These are phyloP conservation scores for Babyrousa celebensis DNA, from an alignment of 2,797 vertebrate species.

Conservation along the genomic window DNA sequence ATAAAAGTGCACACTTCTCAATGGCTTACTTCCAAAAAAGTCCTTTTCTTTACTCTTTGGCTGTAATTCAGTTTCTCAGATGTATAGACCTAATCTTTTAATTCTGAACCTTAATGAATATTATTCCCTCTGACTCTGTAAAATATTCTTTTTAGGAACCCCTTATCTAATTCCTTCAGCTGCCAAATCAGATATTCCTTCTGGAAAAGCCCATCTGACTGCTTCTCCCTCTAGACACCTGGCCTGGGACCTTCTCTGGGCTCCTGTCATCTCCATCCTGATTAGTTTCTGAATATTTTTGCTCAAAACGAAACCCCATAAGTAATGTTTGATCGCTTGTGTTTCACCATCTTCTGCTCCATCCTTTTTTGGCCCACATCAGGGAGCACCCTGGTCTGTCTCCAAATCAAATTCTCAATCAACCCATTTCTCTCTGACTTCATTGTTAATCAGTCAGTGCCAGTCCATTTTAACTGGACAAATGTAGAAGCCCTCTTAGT, in stretches of 20 bases:
- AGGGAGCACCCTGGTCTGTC: not conserved
- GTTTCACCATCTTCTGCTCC: not conserved
- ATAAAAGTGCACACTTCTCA: not conserved
- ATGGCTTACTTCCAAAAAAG: not conserved
- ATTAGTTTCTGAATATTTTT: not conserved
- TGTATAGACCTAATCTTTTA: not conserved
- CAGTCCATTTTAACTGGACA: not conserved
- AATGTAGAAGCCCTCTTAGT: not conserved
- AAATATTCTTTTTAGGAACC: not conserved
- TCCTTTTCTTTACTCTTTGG: not conserved
- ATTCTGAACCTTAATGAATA: not conserved
- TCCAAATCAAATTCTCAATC: not conserved
- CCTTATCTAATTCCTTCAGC: not conserved
- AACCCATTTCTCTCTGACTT: not conserved
- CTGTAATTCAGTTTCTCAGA: not conserved
- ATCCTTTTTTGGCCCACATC: rapidly evolving
- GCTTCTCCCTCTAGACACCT: not conserved
- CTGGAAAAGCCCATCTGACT: too few species aligned
- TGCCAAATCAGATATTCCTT: not conserved
- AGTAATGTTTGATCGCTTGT: not conserved
- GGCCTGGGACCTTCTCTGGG: not conserved
- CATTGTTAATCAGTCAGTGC: not conserved
- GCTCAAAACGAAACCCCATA: not conserved
- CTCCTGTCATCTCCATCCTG: not conserved
- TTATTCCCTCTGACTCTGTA: not conserved